Evolutionary conservation across 35 echinoderm and acorn worm genomes (phyloP), one percentile per base, ranked within the genome.

Genomic region (Nesometra sesokonis): DNA sequence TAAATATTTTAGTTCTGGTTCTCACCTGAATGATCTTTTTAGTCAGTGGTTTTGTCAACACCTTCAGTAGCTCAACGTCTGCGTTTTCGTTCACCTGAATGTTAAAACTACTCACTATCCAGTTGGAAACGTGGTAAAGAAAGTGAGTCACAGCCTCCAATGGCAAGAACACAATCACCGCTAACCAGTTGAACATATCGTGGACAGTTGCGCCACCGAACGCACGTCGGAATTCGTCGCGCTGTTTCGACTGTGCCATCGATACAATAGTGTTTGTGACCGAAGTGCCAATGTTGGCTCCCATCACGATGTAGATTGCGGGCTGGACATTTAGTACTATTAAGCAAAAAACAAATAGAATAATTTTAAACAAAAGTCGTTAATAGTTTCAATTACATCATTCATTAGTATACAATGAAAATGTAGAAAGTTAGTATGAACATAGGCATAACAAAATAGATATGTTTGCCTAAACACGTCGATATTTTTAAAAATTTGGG

Each of bases 221-320:
- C 8, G 95, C 91, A 46, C 91, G 89, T 0, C 95, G 84, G 87
- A 97, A 94, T 31, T 91, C 92, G 19, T 94, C 86, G 19, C 90
- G 89, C 23, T 97, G 77, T 30, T 87, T 87, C 29, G 87, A 86
- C 38, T 97, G 95, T 21, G 89, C 87, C 78, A 93, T 77, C 8
- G 95, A 89, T 32, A 94, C 92, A 31, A 94, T 93, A 21, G 95
- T 97, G 82, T 97, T 97, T 78, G 95, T 97, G 30, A 97, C 95
- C 0, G 95, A 97, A 7, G 95, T 97, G 3, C 95, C 95, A 34
- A 97, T 93, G 82, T 97, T 97, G 17, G 95, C 95, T 17, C 95
- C 95, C 95, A 97, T 97, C 52, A 97, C 91, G 37, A 97, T 97
- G 80, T 82, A 91, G n/a, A 97, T 94, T 23, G 95, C 95, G 35